Evolutionary conservation across 2,888 invertebrate species (phyloP), one percentile per base, ranked within the genome.

Genomic region (Eupithecia dodoneata): DNA sequence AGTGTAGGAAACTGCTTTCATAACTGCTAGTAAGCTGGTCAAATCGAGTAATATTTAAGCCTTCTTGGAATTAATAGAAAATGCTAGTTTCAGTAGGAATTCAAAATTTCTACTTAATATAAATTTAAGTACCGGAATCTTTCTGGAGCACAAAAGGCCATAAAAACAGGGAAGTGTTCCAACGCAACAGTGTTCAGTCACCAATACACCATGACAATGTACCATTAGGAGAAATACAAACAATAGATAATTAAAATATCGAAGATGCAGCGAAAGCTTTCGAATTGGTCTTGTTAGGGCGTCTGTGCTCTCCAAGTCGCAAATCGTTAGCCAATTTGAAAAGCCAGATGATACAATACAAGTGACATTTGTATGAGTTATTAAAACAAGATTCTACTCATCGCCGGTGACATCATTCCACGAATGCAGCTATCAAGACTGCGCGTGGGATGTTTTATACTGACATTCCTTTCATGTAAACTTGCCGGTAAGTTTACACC

Each of bases 371-470:
- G 63, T 55, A 65, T 73, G 59, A 71, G 76, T 76, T 78, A 78
- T 78, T 76, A 63, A 78, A 73, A 67, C 78, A 74, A 77, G 74
- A 72, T 63, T 72, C 72, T 67, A 55, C 52, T 71, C 59, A 70
- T 55, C 47, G 74, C 59, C 73, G 80, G 76, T 82, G 81, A 82
- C 80, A 80, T 82, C 81, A 82, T 77, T 65, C 52, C 59, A 67
- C 59, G 52, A 73, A 79, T 76, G 77, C 81, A 63, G 45, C 18
- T 70, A 81, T 75, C 52, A 45, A 41, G 49, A 70, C 47, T 41
- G 45, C 47, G 78, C 77, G 79, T 79, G 75, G 78, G 76, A 77
- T 71, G 80, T 76, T 76, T 59, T 63, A 71, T 72, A 44, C 78
- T 78, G 74, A 71, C 79, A 77, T 76, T 77, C 79, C 79, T 79